Base-by-base conservation (phyloP, 2,797 vertebrate genomes). In the Amniataba percoides region DNA sequence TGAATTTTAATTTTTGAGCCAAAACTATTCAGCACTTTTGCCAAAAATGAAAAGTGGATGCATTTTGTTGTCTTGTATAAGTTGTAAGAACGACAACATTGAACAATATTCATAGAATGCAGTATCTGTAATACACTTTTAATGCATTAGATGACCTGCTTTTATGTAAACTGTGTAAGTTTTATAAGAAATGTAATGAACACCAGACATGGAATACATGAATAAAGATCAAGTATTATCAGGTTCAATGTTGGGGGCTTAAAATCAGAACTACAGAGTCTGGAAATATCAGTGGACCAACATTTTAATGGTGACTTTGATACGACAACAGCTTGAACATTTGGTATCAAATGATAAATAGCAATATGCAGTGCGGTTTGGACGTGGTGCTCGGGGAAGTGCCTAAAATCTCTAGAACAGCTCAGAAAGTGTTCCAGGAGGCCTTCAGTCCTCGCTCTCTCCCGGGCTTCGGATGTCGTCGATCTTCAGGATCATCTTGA, bases 401-500 rank as follows among this genome's bases (percentile, higher is more conserved):
- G 94, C 92, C 85, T 68, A 75, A 82, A 84, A 84, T 80, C 77
- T 87, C 61, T 51, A 80, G 71, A 84, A 71, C 67, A 40, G 55
- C 70, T 80, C 61, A 51, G 57, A 71, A 53, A 31, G 42, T n/a
- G 42, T 70, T 74, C 31, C 71, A 40, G 53, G 42, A n/a, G 49
- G 61, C 61, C 80, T 95, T 90, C 71, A 99, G 67, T 99, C 98
- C 87, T 99, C 97, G 21, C 91, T 94, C 87, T 99, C 97, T 63
- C 98, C 98, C 0, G 96, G 97, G 90, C 94, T 96, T 83, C 98
- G 95, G 92, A 99, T 97, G 87, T 99, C 98, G 60, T 99, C 98
- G 0, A 99, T 99, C 94, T 99, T 99, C 70, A 99, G 92, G 89
- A 99, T 98, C 98, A 99, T 99, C 93, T 97, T 97, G 73, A 99